Base-by-base conservation (phyloP, 2,113 vertebrate genomes). In the Psettodes erumei region DNA sequence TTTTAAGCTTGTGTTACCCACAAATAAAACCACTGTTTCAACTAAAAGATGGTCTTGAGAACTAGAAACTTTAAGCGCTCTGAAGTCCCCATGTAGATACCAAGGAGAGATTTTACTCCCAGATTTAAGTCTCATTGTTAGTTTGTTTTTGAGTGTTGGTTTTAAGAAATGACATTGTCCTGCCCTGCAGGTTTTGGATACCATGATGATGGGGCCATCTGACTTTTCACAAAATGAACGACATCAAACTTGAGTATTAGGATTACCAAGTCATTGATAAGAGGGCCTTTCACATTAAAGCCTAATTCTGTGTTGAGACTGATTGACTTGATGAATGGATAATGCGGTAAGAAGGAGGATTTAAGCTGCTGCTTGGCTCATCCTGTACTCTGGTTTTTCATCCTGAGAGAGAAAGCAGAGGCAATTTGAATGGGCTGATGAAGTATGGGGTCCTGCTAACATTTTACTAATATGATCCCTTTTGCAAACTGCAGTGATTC, bases 241-340 rank as follows among this genome's bases (percentile, higher is more conserved):
- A 68, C 3, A 23, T 74, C 32, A 80, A 48, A 73, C 7, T 30
- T 1, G 16, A 56, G 50, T 50, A 43, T 63, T 63, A 32, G 37
- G 40, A 63, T 55, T 35, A 45, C 30, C 23, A 25, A 18, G 33
- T 23, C 61, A 32, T 19, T 72, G 23, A 77, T 62, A 40, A 71
- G 66, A 67, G 67, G 6, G 33, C 8, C 15, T 60, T 75, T 40
- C 25, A 70, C 15, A 42, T 65, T 71, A 21, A 61, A 67, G 28
- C n/a, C 47, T 66, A 30, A 45, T 32, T 79, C 37, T 61, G 37
- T 35, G 23, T 27, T 35, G 11, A 65, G 37, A 45, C 28, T 72
- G 60, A 72, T 45, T 61, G 48, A 50, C 69, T 30, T 59, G 43
- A 63, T 68, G 40, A 37, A 72, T 72, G 27, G 7, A 40, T 53